phyloP scores from a whole-genome alignment of 2,113 vertebrate genomes.

The Asarcornis scutulata region DNA sequence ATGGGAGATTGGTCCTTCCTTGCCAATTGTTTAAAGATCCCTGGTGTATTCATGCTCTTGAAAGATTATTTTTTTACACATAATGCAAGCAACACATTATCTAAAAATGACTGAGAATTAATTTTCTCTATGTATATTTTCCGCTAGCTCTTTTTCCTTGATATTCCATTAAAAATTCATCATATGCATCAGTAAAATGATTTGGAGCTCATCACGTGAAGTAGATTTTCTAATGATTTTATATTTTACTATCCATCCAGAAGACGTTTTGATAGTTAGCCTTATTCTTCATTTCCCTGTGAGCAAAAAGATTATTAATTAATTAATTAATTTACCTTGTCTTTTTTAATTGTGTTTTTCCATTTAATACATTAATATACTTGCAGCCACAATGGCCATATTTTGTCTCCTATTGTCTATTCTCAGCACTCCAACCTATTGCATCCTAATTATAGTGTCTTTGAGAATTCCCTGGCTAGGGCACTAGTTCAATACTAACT shows the following conservation, averaged over 20 bases:
- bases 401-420: neutral
- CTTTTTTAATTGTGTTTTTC: neutral
- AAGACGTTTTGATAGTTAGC: neutral
- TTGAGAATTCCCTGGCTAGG: constrained; percentile 5
- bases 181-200: neutral
- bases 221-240: neutral
- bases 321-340: neutral
- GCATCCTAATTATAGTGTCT: constrained; percentile 8
- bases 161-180: neutral
- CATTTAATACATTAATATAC: neutral
- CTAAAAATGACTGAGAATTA: neutral
- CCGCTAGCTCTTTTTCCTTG: neutral
- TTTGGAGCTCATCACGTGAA: neutral
- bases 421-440: neutral
- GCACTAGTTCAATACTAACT: neutral
- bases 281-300: neutral
- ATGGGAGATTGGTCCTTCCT: neutral
- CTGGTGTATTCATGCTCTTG: neutral
- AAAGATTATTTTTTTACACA: neutral
- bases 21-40: neutral
- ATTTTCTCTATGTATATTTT: neutral
- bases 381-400: neutral
- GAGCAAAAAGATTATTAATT: neutral
- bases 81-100: neutral
- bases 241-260: neutral